A percentile compares a stretch with the other conserved stretches of the same genome.
phyloP scores from a whole-genome alignment of 2,888 invertebrate genomes.

The Mantis religiosa region DNA sequence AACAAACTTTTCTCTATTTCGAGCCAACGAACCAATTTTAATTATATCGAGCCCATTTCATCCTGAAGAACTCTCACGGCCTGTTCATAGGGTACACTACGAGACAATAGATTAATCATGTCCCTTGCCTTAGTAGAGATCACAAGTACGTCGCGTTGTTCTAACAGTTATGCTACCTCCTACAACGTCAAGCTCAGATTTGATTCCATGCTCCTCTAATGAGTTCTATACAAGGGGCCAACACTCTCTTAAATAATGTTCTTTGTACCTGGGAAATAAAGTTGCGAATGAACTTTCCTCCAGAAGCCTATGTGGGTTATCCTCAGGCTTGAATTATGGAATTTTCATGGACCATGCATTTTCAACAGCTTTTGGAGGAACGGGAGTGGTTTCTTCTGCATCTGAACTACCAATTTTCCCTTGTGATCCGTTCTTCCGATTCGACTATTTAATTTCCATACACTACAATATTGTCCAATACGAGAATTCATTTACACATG shows the following conservation, averaged over 20 bases:
- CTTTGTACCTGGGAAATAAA: constrained; percentile 94
- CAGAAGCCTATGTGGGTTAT: constrained; percentile 83
- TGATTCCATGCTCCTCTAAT: constrained; percentile 71
- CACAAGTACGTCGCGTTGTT: constrained; percentile 97
- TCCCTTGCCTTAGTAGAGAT: constrained; percentile 96
- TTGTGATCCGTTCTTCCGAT: neutral
- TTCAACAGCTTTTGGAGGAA: constrained; percentile 59
- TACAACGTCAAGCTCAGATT: constrained; percentile 85
- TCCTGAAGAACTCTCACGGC: constrained; percentile 83
- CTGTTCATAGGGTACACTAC: constrained; percentile 97
- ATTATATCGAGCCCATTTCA: constrained; percentile 89
- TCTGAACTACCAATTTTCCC: neutral
- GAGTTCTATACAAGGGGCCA: constrained; percentile 93
- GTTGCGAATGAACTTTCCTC: constrained; percentile 96
- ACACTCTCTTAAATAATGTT: constrained; percentile 89
- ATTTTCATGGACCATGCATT: constrained; percentile 85
- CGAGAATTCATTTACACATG: too few species aligned
- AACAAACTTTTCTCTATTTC: constrained; percentile 90
- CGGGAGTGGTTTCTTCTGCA: constrained; percentile 40
- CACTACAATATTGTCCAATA: too few species aligned
- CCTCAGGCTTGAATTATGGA: constrained; percentile 79
- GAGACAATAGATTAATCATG: constrained; percentile 87
- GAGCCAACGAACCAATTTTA: constrained; percentile 86
- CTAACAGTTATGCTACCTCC: constrained; percentile 92
- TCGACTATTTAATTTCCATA: too few species aligned